Conservation (phyloP, 2,888 invertebrate species). For the Strigamia crassipes region DNA sequence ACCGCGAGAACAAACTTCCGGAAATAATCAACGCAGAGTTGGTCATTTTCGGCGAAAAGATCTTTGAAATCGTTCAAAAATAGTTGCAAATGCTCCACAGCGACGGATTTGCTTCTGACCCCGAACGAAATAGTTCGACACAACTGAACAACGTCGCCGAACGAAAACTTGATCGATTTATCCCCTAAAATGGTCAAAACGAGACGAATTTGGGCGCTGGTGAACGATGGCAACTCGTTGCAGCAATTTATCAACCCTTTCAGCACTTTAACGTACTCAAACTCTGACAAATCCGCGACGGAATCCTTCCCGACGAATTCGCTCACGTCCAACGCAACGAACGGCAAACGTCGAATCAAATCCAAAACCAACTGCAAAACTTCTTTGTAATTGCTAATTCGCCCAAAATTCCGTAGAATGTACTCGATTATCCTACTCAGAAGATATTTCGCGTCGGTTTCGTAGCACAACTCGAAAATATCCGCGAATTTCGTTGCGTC, state of each 20-base stretch:
- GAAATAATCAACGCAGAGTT: too few species aligned
- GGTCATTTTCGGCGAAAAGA: too few species aligned
- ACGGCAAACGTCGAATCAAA: not conserved
- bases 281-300: not conserved
- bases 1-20: too few species aligned
- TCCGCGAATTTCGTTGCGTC: not conserved
- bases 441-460: not conserved
- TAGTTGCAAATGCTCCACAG: too few species aligned
- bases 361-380: too few species aligned
- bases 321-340: not conserved
- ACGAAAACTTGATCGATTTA: not conserved
- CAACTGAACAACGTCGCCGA: too few species aligned
- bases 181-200: not conserved
- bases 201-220: not conserved
- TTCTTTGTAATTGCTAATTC: too few species aligned
- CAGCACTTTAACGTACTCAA: not conserved
- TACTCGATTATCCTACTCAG: not conserved
- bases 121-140: too few species aligned
- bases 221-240: not conserved
- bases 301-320: not conserved
- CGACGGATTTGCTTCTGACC: too few species aligned
- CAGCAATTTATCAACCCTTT: not conserved
- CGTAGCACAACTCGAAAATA: not conserved
- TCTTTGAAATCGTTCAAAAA: too few species aligned
- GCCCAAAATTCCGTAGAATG: too few species aligned